Evolutionary conservation across 2,113 vertebrate species (phyloP).

Genomic region (Catharus minimus): DNA sequence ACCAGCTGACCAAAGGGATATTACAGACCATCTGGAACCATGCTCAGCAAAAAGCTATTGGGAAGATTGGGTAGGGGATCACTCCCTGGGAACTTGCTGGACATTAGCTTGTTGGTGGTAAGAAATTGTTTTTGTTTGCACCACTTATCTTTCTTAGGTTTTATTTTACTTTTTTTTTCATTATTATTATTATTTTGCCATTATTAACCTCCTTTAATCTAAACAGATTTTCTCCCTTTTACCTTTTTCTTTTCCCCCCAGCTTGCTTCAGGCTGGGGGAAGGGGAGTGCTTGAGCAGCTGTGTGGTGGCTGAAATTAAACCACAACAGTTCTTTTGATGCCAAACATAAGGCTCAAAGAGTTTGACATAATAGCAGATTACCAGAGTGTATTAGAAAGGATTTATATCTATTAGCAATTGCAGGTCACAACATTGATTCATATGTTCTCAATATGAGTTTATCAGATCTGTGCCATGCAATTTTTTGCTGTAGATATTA

Average conservation of each 20-base stretch:
- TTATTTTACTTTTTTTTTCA: not conserved
- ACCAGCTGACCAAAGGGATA: not conserved
- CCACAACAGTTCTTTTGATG: accelerated
- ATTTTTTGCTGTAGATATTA: not conserved
- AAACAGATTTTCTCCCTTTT: not conserved
- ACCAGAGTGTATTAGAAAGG: not conserved
- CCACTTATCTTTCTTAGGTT: not conserved
- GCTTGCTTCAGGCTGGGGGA: accelerated
- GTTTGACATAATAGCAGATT: not conserved
- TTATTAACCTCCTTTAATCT: not conserved
- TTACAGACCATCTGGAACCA: no score
- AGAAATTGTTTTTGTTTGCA: not conserved
- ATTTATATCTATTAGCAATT: not conserved
- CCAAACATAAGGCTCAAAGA: not conserved
- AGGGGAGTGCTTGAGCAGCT: not conserved
- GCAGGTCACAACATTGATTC: not conserved
- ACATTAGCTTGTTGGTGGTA: not conserved
- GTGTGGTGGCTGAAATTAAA: not conserved
- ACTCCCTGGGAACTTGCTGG: not conserved
- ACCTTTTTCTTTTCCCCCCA: not conserved
- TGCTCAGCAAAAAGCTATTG: not conserved
- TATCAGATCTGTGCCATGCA: not conserved
- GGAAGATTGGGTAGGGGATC: not conserved
- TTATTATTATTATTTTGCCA: not conserved
- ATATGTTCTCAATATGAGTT: not conserved